phyloP scores from a whole-genome alignment of 2,113 vertebrate genomes.

The Suricata suricatta region DNA sequence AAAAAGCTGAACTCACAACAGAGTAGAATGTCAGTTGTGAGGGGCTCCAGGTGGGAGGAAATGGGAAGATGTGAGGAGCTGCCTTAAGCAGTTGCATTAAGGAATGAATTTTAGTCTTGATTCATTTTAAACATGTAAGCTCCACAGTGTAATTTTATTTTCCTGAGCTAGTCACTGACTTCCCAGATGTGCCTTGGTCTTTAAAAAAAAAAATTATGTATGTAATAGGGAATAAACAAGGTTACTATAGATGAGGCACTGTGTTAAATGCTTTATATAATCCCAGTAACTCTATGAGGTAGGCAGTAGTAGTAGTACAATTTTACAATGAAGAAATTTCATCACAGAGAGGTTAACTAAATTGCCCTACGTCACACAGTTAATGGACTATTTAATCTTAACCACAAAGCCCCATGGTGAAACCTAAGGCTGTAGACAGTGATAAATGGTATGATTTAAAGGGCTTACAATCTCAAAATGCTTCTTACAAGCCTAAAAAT shows the following conservation, averaged over 20 bases:
- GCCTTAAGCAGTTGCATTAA: neutral
- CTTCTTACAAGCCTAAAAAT: neutral
- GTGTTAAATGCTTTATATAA: neutral
- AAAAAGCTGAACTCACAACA: conserved; percentile 11
- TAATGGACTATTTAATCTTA: neutral
- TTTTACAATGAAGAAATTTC: conserved; percentile 26
- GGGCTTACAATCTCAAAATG: neutral
- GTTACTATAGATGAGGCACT: neutral
- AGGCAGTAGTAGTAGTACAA: neutral
- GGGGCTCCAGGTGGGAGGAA: neutral
- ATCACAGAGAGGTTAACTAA: neutral
- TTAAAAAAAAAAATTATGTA: too few relatives aligned
- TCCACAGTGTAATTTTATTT: neutral
- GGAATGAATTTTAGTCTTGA: neutral
- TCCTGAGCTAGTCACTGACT: neutral
- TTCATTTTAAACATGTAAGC: conserved; percentile 14
- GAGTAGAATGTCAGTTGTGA: neutral
- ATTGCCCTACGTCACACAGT: neutral
- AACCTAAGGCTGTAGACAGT: conserved; percentile 3
- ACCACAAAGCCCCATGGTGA: neutral
- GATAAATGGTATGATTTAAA: conserved; percentile 1
- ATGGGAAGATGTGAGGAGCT: neutral
- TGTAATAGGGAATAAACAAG: too few relatives aligned
- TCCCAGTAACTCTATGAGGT: neutral
- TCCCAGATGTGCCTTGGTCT: neutral